phyloP scores from a whole-genome alignment of 2,888 invertebrate genomes.

The Litoditis marina region DNA sequence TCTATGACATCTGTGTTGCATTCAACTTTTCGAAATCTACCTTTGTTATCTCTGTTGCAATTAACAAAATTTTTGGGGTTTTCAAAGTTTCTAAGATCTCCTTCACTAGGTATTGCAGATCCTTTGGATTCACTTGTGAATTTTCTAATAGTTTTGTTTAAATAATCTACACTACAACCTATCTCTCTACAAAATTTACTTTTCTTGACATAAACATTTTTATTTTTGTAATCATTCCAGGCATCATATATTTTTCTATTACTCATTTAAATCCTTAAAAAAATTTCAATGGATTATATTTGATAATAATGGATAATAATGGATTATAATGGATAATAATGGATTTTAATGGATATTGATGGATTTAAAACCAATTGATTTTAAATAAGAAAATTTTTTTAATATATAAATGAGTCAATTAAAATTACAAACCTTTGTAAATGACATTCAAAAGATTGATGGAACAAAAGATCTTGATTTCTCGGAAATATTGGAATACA shows the following conservation, averaged over 20 bases:
- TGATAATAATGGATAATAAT: not conserved
- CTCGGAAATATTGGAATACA: constrained; percentile 13
- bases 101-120: too few relatives aligned
- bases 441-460: constrained; percentile 16
- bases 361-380: too few relatives aligned
- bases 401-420: constrained; percentile 13
- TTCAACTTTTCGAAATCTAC: constrained; percentile 9
- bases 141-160: too few relatives aligned
- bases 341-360: constrained; percentile 1
- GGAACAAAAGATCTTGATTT: constrained; percentile 11
- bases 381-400: constrained; percentile 1
- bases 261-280: constrained; percentile 4
- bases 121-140: too few relatives aligned
- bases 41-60: constrained; percentile 11
- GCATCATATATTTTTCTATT: constrained; percentile 3
- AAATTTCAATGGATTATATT: not conserved
- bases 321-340: not conserved
- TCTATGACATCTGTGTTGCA: not conserved
- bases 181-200: not conserved
- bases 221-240: constrained; percentile 1
- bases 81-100: constrained; percentile 4
- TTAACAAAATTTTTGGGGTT: not conserved
- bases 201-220: constrained; percentile 7
- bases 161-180: not conserved
- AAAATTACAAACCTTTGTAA: constrained; percentile 11